phyloP scores from a whole-genome alignment of 1,140 invertebrate genomes.

The Batillaria attramentaria region DNA sequence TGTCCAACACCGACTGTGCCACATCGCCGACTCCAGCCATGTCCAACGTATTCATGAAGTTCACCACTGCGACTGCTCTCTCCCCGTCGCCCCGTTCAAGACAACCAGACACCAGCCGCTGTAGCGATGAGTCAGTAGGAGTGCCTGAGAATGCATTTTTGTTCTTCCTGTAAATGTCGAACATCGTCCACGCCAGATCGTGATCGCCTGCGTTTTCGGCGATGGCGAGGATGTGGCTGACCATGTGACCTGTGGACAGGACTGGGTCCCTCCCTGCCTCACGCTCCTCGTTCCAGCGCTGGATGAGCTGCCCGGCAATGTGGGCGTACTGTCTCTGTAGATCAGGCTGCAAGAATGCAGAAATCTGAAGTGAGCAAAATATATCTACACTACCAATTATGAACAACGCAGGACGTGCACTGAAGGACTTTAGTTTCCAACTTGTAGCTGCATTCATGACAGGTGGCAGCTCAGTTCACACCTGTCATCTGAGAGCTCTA shows the following conservation, averaged over 20 bases:
- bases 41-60: neutral
- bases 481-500: too few species aligned
- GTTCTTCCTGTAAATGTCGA: slow-evolving; percentile 14
- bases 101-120: neutral
- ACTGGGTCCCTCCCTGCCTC: neutral
- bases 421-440: neutral
- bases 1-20: neutral
- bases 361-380: neutral
- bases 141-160: slow-evolving; percentile 9
- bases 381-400: neutral
- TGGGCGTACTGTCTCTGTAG: slow-evolving; percentile 20
- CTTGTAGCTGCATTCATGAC: neutral
- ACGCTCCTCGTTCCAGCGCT: slow-evolving; percentile 6
- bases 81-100: neutral
- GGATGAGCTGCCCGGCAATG: slow-evolving; percentile 13
- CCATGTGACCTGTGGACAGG: slow-evolving; percentile 22
- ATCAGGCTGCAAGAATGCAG: neutral
- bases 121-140: neutral
- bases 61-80: slow-evolving; percentile 1
- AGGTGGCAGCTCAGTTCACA: too few species aligned
- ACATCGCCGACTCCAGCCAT: neutral
- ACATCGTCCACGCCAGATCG: neutral
- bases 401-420: neutral
- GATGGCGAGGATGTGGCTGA: slow-evolving; percentile 25
- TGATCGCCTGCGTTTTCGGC: slow-evolving; percentile 18